These are phyloP conservation scores for Eristalis intricaria DNA, from an alignment of 2,888 invertebrate genomes.

Conservation along the genomic window DNA sequence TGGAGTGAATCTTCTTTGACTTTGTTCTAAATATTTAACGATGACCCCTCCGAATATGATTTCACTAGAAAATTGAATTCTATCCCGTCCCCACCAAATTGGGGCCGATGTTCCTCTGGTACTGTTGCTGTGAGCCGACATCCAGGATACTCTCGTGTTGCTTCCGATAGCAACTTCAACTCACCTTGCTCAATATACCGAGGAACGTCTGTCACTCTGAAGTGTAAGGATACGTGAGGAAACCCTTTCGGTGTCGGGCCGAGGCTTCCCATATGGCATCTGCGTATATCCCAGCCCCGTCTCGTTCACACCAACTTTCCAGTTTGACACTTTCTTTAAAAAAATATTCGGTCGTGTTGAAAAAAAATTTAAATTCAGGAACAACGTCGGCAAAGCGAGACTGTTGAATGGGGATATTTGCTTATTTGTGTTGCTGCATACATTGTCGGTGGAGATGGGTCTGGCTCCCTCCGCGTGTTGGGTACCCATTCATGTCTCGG, in stretches of 20 bases:
- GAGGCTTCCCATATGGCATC: neutral
- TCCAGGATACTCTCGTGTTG: neutral
- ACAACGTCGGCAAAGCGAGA: constrained; percentile 12
- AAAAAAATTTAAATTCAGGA: neutral
- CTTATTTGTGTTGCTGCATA: constrained; percentile 52
- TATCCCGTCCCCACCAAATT: neutral
- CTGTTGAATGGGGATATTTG: constrained; percentile 9
- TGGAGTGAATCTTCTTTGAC: neutral
- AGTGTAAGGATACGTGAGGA: constrained; percentile 25
- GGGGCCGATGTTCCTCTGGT: neutral
- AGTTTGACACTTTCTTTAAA: neutral
- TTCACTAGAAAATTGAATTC: neutral
- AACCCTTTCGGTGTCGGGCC: constrained; percentile 7
- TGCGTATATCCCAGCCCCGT: neutral
- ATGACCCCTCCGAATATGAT: constrained; percentile 20
- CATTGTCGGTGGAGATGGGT: neutral
- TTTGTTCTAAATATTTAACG: constrained; percentile 40
- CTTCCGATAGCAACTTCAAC: neutral
- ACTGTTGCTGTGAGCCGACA: neutral
- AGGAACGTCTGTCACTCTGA: constrained; percentile 34
- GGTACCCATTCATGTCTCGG: constrained; percentile 3
- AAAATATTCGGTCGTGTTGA: neutral
- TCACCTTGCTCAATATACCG: constrained; percentile 38
- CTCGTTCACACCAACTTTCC: neutral
- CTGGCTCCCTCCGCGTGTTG: neutral